Evolutionary conservation across 1,140 invertebrate species (phyloP).

Genomic region (Apis dorsata): DNA sequence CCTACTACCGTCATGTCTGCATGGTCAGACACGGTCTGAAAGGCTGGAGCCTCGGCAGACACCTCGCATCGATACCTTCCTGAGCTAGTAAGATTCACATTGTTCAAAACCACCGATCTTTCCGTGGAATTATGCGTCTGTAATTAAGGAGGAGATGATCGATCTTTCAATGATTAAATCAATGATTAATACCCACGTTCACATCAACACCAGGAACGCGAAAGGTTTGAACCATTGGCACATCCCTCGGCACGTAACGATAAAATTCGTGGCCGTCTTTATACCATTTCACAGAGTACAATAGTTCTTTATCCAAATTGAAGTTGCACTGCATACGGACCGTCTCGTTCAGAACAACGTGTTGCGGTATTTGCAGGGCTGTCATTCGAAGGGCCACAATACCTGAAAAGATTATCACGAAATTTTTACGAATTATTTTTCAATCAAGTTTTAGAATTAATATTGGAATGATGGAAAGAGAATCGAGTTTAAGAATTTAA

Average conservation of each 20-base stretch:
- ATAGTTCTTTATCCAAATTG: conserved; percentile 87
- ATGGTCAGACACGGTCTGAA: conserved; percentile 88
- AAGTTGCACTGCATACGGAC: conserved; percentile 89
- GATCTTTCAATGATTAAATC: background rate
- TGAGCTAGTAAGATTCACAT: conserved; percentile 87
- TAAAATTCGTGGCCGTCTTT: conserved; percentile 94
- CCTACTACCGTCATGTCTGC: conserved; percentile 89
- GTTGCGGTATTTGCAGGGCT: conserved; percentile 85
- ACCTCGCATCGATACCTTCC: conserved; percentile 92
- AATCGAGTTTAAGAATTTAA: too few species aligned
- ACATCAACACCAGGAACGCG: conserved; percentile 88
- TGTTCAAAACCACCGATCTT: conserved; percentile 86
- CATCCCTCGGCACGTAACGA: conserved; percentile 88
- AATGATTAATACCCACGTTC: conserved; percentile 87
- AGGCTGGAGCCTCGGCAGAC: conserved; percentile 91
- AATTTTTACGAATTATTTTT: too few species aligned
- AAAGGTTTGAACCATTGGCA: conserved; percentile 87
- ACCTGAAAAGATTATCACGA: conserved; percentile 55
- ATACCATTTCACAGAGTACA: conserved; percentile 94
- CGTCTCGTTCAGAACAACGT: conserved; percentile 85
- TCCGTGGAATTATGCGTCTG: conserved; percentile 88
- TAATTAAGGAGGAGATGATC: background rate
- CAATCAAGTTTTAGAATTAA: too few species aligned
- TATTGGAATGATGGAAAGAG: too few species aligned
- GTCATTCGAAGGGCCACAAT: conserved; percentile 81